phyloP scores from a whole-genome alignment of 2,113 vertebrate species.

The Zosterops borbonicus region DNA sequence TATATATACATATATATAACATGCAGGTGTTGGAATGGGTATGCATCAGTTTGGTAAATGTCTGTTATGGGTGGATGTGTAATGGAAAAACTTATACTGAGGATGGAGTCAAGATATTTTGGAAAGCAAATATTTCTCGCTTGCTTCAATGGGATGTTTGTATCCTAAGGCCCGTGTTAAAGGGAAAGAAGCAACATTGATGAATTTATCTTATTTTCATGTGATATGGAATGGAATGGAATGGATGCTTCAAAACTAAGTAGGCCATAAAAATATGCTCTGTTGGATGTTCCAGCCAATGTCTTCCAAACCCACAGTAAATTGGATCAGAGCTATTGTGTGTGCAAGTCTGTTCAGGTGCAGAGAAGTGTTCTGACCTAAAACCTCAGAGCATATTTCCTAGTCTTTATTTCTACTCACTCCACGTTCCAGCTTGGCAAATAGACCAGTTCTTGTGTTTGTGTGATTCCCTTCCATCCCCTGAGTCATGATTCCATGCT shows the following conservation, averaged over 20 bases:
- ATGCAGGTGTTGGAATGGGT: not conserved
- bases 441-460: not conserved
- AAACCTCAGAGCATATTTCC: not conserved
- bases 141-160: not conserved
- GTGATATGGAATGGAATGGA: not conserved
- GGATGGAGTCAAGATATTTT: not conserved
- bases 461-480: not conserved
- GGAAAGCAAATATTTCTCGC: not conserved
- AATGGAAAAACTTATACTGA: not conserved
- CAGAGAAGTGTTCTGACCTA: not conserved
- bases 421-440: not conserved
- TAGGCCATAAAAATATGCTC: not conserved
- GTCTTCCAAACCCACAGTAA: not conserved
- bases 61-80: not conserved
- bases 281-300: not conserved
- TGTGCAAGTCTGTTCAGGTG: not conserved
- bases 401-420: not conserved
- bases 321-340: not conserved
- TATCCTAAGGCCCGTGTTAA: not conserved
- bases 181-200: not conserved
- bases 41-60: not conserved
- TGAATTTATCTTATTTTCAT: not conserved
- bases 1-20: not conserved
- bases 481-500: not conserved
- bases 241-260: not conserved